Evolutionary conservation across 2,113 vertebrate species (phyloP), one percentile per base, ranked within the genome.

Genomic region (Apeltes quadracus): DNA sequence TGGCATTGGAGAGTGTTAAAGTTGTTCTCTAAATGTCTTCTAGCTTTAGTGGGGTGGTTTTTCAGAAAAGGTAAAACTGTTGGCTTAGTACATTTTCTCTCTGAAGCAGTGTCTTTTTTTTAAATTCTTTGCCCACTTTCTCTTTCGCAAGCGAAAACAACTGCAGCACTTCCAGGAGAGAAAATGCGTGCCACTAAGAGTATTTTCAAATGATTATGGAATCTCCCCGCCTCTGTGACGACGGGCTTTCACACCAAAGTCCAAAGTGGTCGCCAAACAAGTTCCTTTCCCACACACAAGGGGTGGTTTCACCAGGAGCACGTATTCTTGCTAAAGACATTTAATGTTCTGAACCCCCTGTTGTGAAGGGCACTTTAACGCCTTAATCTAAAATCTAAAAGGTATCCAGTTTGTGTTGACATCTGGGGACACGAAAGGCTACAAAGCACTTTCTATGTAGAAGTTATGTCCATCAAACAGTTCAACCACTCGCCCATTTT

Each of bases 1-100:
- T 57, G 71, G 56, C 62, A 58, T 69, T 27, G 53, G 39, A 71
- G 61, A 51, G 1, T 15, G 38, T 50, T n/a, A 25, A 64, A n/a
- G 61, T 39, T 22, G 18, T 32, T 57, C 25, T 51, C 67, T 59
- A 34, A 32, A 68, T 61, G 46, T 53, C n/a, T 44, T 78, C 67
- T 81, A 2, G 1, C 59, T 58, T 48, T 57, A 70, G 36, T 8
- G 25, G n/a, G 10, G 61, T 43, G 57, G 72, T 61, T 34, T 57
- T 46, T 61, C 13, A 36, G 46, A 57, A 20, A 56, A 41, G 36
- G 3, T 34, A 18, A 57, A 4, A 57, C 20, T 1, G 5, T 61
- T 34, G 13, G 62, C 41, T 22, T 27, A n/a, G n/a, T n/a, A n/a
- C 7, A 61, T 27, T 14, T 23, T 18, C 56, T 38, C 5, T 41